Evolutionary conservation across 2,113 vertebrate species (phyloP), one percentile per base, ranked within the genome.

Genomic region (Tinamus guttatus): DNA sequence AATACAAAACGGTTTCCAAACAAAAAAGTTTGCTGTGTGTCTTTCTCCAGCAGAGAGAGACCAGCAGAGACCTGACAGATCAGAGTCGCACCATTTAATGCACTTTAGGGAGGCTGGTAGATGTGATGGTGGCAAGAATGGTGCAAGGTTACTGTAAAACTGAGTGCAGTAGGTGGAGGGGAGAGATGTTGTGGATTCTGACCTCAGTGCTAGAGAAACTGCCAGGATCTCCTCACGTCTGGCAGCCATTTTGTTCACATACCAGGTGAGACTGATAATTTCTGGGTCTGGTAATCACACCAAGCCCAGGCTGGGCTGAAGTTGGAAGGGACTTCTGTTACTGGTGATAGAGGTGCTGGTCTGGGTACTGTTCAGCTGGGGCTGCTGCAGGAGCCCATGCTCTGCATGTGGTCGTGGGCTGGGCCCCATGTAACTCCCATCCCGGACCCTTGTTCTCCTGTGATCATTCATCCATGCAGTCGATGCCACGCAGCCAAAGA

Each of bases 131-230:
- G 25, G 21, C 25, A 62, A 40, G 43, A 62, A 21, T 0, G 1
- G 34, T 0, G 36, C 45, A 16, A 16, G 30, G 65, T 38, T 51
- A 14, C 73, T 24, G 65, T 36, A 47, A 10, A 51, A 47, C 30
- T 1, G 6, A 32, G 34, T 38, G 25, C 4, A 3, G 22, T 0
- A 0, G 21, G 22, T 1, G 0, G n/a, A 27, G 41, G 18, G 34
- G 34, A 43, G 60, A 40, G 49, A 51, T n/a, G 21, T 8, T 13
- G 60, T 3, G 41, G 49, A 36, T 12, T 47, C 73, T 32, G 2
- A 45, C 63, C 30, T 0, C 1, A 81, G 62, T 36, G 24, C 8
- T 3, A 6, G 15, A 74, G 49, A 65, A 70, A 24, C 54, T 58
- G 54, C 30, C 25, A 18, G 17, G 13, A 17, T 16, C 62, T 18